Base-by-base conservation (phyloP, 2,113 vertebrate species). In the Dinomys branickii region DNA sequence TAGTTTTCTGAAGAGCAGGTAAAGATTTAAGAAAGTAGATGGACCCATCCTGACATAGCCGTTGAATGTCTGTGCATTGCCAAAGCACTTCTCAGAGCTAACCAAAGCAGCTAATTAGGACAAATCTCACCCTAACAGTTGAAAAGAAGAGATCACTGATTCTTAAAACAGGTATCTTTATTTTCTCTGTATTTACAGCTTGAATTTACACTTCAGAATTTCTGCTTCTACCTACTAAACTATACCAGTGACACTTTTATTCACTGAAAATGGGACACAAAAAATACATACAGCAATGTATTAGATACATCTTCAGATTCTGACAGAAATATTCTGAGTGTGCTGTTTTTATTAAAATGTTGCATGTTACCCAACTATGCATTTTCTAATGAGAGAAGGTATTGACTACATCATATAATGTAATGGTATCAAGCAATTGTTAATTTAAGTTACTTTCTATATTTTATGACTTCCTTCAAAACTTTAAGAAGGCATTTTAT, bases 361-460 rank as follows among this genome's bases (percentile, higher is more conserved):
- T 77, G 44, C 11, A 30, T 50, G 73, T 17, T 77, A 30, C 13
- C 44, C 28, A 1, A 50, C 24, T 20, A 6, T 54, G 11, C 30
- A 35, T 69, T 92, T 87, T 92, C 28, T 85, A 91, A 65, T 88
- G 47, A 94, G 56, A 52, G 7, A 33, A 88, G 33, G 65, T 52
- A 75, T 9, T 33, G 33, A 87, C 16, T 33, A 1, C 4, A n/a
- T 12, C 33, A 12, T 22, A 8, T 28, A 7, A 4, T 69, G 16
- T 44, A 78, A 92, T 41, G 4, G 80, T 38, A 71, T 35, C 44
- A n/a, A 44, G 1, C 2, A 38, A n/a, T 93, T 61, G 22, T 35
- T 84, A 67, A 78, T 80, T 73, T 83, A 90, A 26, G 28, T 89
- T 65, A 19, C 11, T 85, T 77, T 90, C 14, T 41, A 30, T 82